Base-by-base conservation (phyloP, 2,797 vertebrate species). In the Characodon lateralis region DNA sequence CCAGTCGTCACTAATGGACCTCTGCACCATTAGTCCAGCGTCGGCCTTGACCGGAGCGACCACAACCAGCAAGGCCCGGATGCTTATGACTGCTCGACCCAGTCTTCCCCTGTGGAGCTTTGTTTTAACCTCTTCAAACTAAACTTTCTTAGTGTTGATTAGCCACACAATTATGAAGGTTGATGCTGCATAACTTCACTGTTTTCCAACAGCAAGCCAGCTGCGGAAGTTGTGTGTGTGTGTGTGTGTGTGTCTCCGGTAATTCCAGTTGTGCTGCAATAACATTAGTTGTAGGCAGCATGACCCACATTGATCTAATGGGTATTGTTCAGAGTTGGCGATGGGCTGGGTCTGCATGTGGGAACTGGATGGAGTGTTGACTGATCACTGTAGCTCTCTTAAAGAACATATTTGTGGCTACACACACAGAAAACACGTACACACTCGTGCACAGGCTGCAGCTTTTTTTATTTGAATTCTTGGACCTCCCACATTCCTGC, bases 401-500 rank as follows among this genome's bases (percentile, higher is more conserved):
- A 66, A 84, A 58, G 58, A 85, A 78, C 77, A 77, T 74, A 65
- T 81, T 76, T 85, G 76, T 80, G 72, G 73, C 70, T 59, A 63
- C 73, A 77, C 77, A 77, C 59, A 80, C 61, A 81, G 73, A 79
- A 61, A 87, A 76, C 76, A 78, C 84, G 76, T 82, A 71, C 58
- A 84, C 82, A 78, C 81, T 18, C 73, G 24, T 82, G 79, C 83
- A 89, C 86, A 74, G 43, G 66, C 87, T 90, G 88, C 92, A 92
- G 90, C 91, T 87, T 95, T 96, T 95, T 96, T 95, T 94, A 95
- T 94, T 94, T 92, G 92, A 94, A 94, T 94, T 93, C 89, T 89
- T 93, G 92, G 95, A 95, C 94, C 95, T 94, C 94, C 95, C 94
- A 95, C 94, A 95, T 95, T 95, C 94, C 94, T 92, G 93, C 95